Base-by-base conservation (phyloP, 35 echinoderm and acorn worm genomes). In the Antedon bifida region DNA sequence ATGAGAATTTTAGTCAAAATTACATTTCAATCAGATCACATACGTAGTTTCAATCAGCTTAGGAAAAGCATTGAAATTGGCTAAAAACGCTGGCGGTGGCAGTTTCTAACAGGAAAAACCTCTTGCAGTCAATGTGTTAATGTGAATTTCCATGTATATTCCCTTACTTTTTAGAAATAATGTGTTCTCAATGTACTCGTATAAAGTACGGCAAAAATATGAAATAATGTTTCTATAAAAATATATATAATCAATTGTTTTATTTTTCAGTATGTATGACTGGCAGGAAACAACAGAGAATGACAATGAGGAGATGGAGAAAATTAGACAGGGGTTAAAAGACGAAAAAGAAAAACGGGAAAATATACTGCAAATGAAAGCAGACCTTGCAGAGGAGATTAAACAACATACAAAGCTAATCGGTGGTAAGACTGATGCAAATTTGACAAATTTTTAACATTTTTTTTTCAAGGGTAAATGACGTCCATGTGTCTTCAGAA, bases 371-470 rank as follows among this genome's bases (percentile, higher is more conserved):
- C 79, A 74, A 30, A 82, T 82, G 79, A 81, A 82, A 45, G 34
- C 84, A 78, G 81, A 79, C 30, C 55, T 91, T 26, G 89, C 89
- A 0, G 55, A 82, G 31, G 89, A 91, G 36, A 81, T 91, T n/a
- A 86, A 81, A 23, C 31, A 91, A 34, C 89, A 91, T 42, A 91
- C 84, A 26, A 91, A 86, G 75, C 32, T 86, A 56, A 74, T 91
- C 10, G 89, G 84, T 78, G 89, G 89, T 91, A 31, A 39, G 42
- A 23, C 13, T 44, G 14, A 23, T 46, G 32, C 30, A 26, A 44
- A 82, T 38, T 46, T 82, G 81, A 44, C 81, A 82, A 19, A 3
- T 7, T 42, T 31, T 46, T 46, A 17, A 31, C 32, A 73, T 5
- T 33, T 30, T 73, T 30, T 55, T 31, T n/a, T 31, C 81, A 10